Evolutionary conservation across 2,113 vertebrate species (phyloP), one percentile per base, ranked within the genome.

Genomic region (Tor tambroides): DNA sequence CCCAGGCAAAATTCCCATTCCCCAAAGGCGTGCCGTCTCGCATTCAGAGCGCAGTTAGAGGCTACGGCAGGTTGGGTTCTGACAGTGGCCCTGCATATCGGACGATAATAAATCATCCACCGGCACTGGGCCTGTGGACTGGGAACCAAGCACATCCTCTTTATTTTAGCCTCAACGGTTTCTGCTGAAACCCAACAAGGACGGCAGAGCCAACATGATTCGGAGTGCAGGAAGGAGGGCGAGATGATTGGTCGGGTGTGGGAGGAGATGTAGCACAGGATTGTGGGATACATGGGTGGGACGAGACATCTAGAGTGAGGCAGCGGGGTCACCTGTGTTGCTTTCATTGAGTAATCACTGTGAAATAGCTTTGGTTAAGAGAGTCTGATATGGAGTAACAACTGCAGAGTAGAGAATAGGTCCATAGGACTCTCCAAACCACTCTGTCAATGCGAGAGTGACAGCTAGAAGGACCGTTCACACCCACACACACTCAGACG

Each of bases 61-160:
- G 85, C 81, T 54, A 77, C 49, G 71, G 51, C 3, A 10, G 91
- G 88, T 91, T 86, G 77, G 71, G 76, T 87, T 90, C 89, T 90
- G 88, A 92, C 87, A 83, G 65, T 89, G 86, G 81, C 67, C 91
- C 89, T 91, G 88, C 72, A 85, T 80, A 87, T 91, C 86, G 80
- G 75, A 89, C 85, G 88, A 86, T 84, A 69, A 89, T 90, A 91
- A 89, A 90, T 88, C 86, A 90, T 86, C 78, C 59, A 63, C n/a
- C 1, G 30, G 90, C 89, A 87, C 61, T 12, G 46, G 86, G 56
- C 56, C 61, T 28, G 38, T 32, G 80, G 83, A 87, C 84, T 75
- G 84, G 84, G 46, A 86, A 84, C 65, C 65, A 51, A 77, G 80
- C n/a, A 59, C 61, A 81, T 77, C 71, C 51, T 32, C 63, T 76